Conservation (phyloP, 2,113 vertebrate genomes). For the Galemys pyrenaicus region DNA sequence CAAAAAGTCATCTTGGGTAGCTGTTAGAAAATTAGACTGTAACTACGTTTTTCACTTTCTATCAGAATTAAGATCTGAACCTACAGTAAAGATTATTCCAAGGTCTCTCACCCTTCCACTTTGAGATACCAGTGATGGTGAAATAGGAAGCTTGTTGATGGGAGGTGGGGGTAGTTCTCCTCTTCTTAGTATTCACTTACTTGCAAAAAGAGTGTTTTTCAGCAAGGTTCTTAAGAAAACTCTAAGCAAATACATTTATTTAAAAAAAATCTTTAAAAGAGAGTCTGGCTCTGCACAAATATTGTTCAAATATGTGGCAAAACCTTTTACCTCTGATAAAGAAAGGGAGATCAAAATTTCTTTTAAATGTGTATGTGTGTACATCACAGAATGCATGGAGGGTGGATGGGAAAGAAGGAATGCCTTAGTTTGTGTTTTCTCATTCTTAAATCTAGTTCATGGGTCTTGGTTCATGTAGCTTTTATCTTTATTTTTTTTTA, state of each 20-base stretch:
- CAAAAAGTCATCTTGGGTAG: neutral
- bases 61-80: neutral
- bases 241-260: neutral
- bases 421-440: neutral
- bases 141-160: neutral
- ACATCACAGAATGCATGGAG: neutral
- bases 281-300: neutral
- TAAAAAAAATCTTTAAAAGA: neutral
- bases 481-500: constrained; percentile 30
- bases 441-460: neutral
- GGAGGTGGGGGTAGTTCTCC: neutral
- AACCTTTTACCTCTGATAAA: constrained; percentile 7
- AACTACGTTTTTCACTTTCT: neutral
- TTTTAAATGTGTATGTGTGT: neutral
- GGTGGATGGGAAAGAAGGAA: neutral
- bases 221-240: neutral
- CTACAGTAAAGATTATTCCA: neutral
- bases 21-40: neutral
- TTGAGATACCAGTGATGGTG: neutral
- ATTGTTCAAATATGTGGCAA: constrained; percentile 20
- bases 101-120: neutral
- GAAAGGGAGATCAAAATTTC: neutral
- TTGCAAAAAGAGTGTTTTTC: neutral
- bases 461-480: neutral
- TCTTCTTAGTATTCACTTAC: neutral